phyloP scores from a whole-genome alignment of 2,797 vertebrate species.

The Melanogrammus aeglefinus region DNA sequence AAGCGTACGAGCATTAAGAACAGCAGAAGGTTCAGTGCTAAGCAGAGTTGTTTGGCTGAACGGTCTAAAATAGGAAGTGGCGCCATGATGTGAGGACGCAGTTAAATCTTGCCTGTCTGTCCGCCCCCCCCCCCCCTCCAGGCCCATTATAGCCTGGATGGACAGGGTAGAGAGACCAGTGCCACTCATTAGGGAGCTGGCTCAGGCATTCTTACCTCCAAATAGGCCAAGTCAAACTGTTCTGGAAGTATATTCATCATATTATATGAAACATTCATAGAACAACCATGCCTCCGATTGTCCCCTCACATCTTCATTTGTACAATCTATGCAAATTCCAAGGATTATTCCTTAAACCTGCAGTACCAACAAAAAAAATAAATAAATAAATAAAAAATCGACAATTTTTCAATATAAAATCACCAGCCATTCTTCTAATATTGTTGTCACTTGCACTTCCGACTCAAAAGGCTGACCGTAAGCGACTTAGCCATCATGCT shows the following conservation, averaged over 20 bases:
- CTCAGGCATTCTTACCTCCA: slow-evolving; percentile 6
- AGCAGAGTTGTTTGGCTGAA: neutral
- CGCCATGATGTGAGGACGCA: neutral
- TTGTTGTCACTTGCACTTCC: neutral
- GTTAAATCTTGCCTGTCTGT: slow-evolving; percentile 3
- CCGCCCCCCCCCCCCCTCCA: neutral
- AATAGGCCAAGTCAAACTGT: slow-evolving; percentile 29
- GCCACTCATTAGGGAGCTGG: slow-evolving; percentile 10
- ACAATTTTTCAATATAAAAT: neutral
- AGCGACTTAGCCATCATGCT: neutral
- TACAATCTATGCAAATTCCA: neutral
- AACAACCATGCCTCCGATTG: neutral
- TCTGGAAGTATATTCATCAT: neutral
- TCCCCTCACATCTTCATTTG: neutral
- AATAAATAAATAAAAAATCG: neutral
- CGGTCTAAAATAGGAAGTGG: neutral
- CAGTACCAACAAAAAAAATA: neutral
- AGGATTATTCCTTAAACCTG: neutral
- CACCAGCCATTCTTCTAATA: neutral
- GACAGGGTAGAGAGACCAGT: slow-evolving; percentile 12
- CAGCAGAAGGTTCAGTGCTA: neutral
- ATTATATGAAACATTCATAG: neutral
- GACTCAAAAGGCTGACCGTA: neutral
- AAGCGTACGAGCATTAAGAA: neutral
- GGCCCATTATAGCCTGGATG: slow-evolving; percentile 31